These are phyloP conservation scores for Australoheros scitulus DNA, from an alignment of 2,113 vertebrate genomes.

Conservation along the genomic window DNA sequence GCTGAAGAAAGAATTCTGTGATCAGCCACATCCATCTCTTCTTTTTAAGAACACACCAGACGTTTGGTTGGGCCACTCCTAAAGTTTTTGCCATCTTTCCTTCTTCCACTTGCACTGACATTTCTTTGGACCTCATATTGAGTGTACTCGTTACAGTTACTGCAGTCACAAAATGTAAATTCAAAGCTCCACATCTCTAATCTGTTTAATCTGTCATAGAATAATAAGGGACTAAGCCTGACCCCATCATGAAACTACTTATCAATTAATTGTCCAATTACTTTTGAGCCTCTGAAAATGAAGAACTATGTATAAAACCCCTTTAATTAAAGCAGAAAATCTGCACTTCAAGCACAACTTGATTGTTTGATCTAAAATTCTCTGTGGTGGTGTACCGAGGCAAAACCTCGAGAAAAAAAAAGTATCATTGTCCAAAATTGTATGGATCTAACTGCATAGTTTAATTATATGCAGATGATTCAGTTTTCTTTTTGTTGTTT, in stretches of 20 bases:
- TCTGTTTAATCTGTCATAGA: neutral
- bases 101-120: neutral
- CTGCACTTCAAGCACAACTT: too few relatives aligned
- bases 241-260: neutral
- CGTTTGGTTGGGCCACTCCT: accelerated
- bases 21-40: too few relatives aligned
- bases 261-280: neutral
- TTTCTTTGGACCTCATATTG: neutral
- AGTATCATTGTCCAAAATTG: too few relatives aligned
- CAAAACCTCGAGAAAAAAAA: too few relatives aligned
- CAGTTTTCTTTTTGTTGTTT: neutral
- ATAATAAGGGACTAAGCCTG: neutral
- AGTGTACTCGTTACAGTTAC: neutral
- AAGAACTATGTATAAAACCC: neutral
- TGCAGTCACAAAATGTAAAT: neutral
- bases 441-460: too few relatives aligned
- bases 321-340: too few relatives aligned
- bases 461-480: too few relatives aligned
- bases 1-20: neutral
- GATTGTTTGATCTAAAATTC: too few relatives aligned
- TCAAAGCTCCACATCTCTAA: neutral
- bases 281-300: neutral
- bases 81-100: neutral
- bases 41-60: too few relatives aligned
- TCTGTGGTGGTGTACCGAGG: too few relatives aligned